Base-by-base conservation (phyloP, 1,140 invertebrate genomes). In the Drosophila dunni region DNA sequence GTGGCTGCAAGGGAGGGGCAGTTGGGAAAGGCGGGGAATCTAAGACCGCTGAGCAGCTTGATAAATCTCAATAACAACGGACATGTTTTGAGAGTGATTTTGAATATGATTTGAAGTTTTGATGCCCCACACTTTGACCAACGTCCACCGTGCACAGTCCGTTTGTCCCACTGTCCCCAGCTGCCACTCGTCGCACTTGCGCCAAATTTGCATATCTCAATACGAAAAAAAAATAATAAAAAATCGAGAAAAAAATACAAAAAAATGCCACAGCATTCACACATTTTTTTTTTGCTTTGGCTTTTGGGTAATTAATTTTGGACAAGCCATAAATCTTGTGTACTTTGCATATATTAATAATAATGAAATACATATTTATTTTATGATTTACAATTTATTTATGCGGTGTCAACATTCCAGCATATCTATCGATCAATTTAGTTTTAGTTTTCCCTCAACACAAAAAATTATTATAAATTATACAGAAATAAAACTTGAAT, bases 291-390 rank as follows among this genome's bases (percentile, higher is more conserved):
- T 57, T 57, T 34, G 24, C 24, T 29, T 29, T 73, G 20, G 38
- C 44, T 67, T 46, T 73, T 64, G 60, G 58, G 50, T 77, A 89
- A 89, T 89, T 89, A 89, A 89, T 89, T 78, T 84, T 73, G 70
- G 65, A 79, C 74, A 89, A 54, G 78, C 64, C 81, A 89, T 89
- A 81, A 71, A 84, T 89, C 80, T 81, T 63, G 58, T 68, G 65
- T 90, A 79, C 84, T 89, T 89, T 81, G 78, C 84, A 89, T 89
- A 89, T 70, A 90, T 89, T 89, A 89, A 78, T 89, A 81, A 29
- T 29, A 29, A 29, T 84, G 45, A 79, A 77, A 71, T 64, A 88
- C 64, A 54, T 75, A 77, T 89, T 75, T 75, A 78, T 72, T 78
- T 75, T 80, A 90, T 89, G 84, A 90, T 84, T 80, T 84, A 60